phyloP scores from a whole-genome alignment of 2,888 invertebrate species.

The Cerastis rubricosa region DNA sequence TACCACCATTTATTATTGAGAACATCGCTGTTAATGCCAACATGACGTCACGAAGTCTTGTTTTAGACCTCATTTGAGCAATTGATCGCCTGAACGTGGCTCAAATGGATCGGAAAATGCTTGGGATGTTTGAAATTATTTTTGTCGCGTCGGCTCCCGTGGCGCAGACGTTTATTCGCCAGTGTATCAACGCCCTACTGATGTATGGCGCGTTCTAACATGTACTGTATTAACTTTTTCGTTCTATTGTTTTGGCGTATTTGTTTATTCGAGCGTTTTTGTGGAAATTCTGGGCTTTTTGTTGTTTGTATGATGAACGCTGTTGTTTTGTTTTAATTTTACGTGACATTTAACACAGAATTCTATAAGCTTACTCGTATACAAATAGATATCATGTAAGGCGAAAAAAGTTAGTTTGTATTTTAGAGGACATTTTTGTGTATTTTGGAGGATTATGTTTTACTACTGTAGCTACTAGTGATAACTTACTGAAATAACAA shows the following conservation, averaged over 20 bases:
- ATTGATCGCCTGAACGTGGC: slow-evolving; percentile 71
- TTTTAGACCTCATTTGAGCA: slow-evolving; percentile 71
- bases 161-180: slow-evolving; percentile 82
- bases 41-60: slow-evolving; percentile 58
- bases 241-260: slow-evolving; percentile 68
- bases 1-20: slow-evolving; percentile 46
- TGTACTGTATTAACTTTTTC: slow-evolving; percentile 80
- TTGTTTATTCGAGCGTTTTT: slow-evolving; percentile 60
- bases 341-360: slow-evolving; percentile 26
- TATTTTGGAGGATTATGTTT: no score
- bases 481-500: neutral
- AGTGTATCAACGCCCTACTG: slow-evolving; percentile 85
- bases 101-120: slow-evolving; percentile 84
- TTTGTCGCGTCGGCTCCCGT: slow-evolving; percentile 83
- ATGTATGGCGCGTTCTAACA: slow-evolving; percentile 80
- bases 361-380: neutral
- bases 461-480: neutral
- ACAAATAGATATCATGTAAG: neutral
- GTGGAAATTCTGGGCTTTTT: slow-evolving; percentile 55
- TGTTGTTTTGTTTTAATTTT: slow-evolving; percentile 44
- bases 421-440: neutral
- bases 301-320: slow-evolving; percentile 44
- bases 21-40: slow-evolving; percentile 51
- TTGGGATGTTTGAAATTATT: slow-evolving; percentile 82
- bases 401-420: neutral